Evolutionary conservation across 1,140 invertebrate genomes (phyloP).

Genomic region (Sycophila sp.): DNA sequence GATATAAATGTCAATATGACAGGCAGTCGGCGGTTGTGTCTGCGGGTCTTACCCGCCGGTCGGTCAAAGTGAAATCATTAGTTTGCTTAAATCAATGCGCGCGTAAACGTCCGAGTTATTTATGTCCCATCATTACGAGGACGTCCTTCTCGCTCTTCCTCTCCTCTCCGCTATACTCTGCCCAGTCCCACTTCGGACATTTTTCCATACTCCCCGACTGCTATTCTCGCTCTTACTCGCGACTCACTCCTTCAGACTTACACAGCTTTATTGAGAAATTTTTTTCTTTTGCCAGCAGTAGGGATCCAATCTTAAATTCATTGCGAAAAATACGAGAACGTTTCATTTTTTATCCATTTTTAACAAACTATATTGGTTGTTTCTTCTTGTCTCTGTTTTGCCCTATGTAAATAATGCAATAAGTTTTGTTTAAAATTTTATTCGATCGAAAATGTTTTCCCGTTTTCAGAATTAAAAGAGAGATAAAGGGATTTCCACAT

Average conservation of each 20-base stretch:
- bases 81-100: slow-evolving; percentile 69
- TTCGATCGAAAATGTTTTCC: no score
- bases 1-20: slow-evolving; percentile 67
- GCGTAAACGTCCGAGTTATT: slow-evolving; percentile 67
- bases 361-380: no score
- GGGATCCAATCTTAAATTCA: no score
- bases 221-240: background rate
- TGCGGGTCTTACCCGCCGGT: slow-evolving; percentile 47
- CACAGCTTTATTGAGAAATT: slow-evolving; percentile 32
- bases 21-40: slow-evolving; percentile 56
- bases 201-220: background rate
- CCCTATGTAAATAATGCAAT: background rate
- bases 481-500: no score
- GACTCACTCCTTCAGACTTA: background rate
- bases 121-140: slow-evolving; percentile 66
- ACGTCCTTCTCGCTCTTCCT: slow-evolving; percentile 57
- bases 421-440: no score
- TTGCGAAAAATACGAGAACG: no score
- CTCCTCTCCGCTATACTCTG: slow-evolving; percentile 17
- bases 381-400: background rate
- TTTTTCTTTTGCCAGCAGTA: no score
- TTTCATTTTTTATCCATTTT: no score
- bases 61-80: slow-evolving; percentile 68
- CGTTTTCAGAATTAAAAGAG: no score
- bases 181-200: background rate